Percentiles rank a stretch among this genome's conserved stretches.
Conservation (phyloP, 2,113 vertebrate genomes). For the Ciconia boyciana region DNA sequence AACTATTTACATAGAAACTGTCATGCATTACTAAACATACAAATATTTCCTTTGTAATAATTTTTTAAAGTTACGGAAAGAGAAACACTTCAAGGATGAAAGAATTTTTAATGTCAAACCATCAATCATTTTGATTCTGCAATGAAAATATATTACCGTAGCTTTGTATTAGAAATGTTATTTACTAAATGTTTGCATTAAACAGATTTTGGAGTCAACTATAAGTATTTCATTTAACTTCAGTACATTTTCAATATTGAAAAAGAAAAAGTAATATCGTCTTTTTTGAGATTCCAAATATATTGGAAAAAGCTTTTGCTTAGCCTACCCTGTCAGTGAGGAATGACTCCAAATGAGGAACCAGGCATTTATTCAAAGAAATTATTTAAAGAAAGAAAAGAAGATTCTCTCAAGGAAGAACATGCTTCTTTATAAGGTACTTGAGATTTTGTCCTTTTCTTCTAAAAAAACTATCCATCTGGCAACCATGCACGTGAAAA, state of each 20-base stretch:
- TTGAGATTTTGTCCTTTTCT: not conserved
- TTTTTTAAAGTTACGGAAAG: not conserved
- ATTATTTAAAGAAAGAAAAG: not conserved
- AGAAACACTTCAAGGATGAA: not conserved
- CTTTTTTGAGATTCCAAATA: not conserved
- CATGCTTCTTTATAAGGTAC: not conserved
- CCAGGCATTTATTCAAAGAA: not conserved
- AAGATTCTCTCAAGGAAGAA: not conserved
- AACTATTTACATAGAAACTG: not conserved
- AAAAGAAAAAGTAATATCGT: not conserved
- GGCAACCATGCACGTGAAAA: not conserved
- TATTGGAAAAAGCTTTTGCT: not conserved
- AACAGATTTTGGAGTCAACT: not conserved
- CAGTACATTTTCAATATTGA: not conserved
- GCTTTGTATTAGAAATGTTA: not conserved
- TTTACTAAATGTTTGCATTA: not conserved
- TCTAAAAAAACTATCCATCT: not conserved
- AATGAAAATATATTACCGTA: not conserved
- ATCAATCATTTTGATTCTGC: not conserved
- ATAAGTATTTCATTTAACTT: not conserved
- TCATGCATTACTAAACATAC: not conserved
- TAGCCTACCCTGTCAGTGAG: not conserved
- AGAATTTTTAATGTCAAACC: not conserved
- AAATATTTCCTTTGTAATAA: constrained; percentile 15
- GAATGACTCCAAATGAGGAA: not conserved